These are phyloP conservation scores for Isichthys henryi DNA, from an alignment of 2,113 vertebrate genomes.

Conservation along the genomic window DNA sequence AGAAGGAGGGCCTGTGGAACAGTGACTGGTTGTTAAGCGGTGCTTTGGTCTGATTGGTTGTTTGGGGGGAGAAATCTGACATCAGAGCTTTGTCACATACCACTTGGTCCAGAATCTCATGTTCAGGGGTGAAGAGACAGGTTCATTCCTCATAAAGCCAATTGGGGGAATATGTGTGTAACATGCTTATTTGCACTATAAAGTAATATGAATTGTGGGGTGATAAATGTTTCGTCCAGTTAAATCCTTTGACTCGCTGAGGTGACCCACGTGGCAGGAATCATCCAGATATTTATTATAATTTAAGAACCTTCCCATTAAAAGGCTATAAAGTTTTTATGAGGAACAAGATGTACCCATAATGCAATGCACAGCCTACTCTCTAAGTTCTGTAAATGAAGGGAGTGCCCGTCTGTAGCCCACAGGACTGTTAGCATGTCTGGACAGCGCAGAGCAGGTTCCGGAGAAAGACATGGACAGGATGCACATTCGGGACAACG, in stretches of 20 bases:
- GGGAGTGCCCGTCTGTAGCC: constrained; percentile 59
- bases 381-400: background rate
- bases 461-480: constrained; percentile 91
- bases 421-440: constrained; percentile 81
- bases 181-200: background rate
- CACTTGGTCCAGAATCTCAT: background rate
- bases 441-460: constrained; percentile 85
- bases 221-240: background rate
- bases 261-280: background rate
- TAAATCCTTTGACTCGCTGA: background rate
- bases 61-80: background rate
- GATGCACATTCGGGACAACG: constrained; percentile 94
- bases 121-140: background rate
- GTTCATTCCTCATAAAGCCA: background rate
- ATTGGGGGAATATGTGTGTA: background rate
- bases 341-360: background rate
- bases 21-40: background rate
- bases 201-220: background rate
- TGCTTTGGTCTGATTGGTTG: background rate
- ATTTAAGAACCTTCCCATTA: background rate
- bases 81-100: background rate
- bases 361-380: background rate
- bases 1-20: background rate
- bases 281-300: background rate
- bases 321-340: background rate